Percentiles rank a stretch among this genome's conserved stretches.
phyloP scores from a whole-genome alignment of 2,797 vertebrate species.

The Anguilla anguilla region DNA sequence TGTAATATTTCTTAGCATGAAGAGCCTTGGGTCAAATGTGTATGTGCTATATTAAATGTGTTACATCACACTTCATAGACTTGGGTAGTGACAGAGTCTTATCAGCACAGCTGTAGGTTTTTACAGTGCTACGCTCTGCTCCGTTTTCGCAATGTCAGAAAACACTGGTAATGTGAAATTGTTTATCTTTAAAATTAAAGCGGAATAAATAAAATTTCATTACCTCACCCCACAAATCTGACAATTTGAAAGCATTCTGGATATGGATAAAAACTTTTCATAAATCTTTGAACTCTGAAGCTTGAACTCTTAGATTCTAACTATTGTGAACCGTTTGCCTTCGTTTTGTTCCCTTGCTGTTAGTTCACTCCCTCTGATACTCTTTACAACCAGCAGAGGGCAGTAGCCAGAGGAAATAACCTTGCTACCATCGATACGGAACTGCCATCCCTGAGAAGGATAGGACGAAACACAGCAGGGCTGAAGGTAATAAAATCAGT shows the following conservation, averaged over 20 bases:
- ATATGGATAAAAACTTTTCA: neutral
- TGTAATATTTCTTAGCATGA: neutral
- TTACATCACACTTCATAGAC: no score
- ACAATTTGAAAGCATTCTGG: neutral
- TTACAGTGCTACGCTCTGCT: neutral
- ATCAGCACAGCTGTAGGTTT: neutral
- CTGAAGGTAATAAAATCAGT: slow-evolving; percentile 43
- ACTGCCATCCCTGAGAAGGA: slow-evolving; percentile 79
- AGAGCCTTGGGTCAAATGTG: neutral
- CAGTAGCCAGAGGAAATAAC: slow-evolving; percentile 80
- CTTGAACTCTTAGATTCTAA: neutral
- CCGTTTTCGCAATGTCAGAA: neutral
- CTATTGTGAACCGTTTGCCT: neutral
- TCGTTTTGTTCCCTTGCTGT: neutral
- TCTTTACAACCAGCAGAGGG: slow-evolving; percentile 78
- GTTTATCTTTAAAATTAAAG: neutral
- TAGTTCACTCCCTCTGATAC: slow-evolving; percentile 57
- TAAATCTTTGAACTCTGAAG: neutral
- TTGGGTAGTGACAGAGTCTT: no score
- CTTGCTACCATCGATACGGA: slow-evolving; percentile 79
- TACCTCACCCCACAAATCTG: neutral
- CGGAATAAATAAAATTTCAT: no score
- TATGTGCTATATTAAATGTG: neutral
- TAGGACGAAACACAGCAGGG: neutral
- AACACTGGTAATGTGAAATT: neutral